Base-by-base conservation (phyloP, 1,140 invertebrate species). In the Drosophila triauraria region DNA sequence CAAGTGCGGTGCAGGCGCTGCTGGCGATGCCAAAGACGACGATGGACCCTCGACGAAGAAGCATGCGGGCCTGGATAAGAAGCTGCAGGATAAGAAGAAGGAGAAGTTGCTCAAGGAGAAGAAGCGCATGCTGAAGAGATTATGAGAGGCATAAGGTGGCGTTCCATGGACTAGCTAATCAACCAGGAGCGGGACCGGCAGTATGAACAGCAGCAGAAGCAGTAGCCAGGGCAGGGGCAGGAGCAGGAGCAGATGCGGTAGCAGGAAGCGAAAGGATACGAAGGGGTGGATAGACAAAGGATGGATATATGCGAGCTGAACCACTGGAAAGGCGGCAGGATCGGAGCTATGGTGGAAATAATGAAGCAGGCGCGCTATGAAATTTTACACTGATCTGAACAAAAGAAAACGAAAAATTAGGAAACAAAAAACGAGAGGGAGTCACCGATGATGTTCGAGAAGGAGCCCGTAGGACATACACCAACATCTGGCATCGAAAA, bases 91-190 rank as follows among this genome's bases (percentile, higher is more conserved):
- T 17, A 96, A 96, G 91, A 97, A 96, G 91, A 96, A 95, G 82
- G 92, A 94, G 80, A 96, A 96, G 91, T 94, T 96, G 77, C 93
- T 96, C 50, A 97, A 97, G 94, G 97, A 97, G 84, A 97, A 97
- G 93, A 97, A 97, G 91, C 95, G 97, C 93, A 96, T 96, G 76
- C 94, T 98, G 51, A 98, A 98, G 93, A 95, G 97, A 94, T 96
- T 98, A 95, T 98, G 96, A 97, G 74, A 96, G 96, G 92, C 76
- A 72, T 86, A 82, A 82, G 38, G 50, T n/a, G 56, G 27, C 38
- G 35, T 58, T 64, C 54, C 48, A 48, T 40, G 47, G 51, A 20
- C 56, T 56, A 56, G 50, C 27, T 51, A 68, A 59, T 42, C 13
- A 75, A 44, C 44, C 63, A 46, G 47, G 64, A 68, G 63, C 67